Evolutionary conservation across 2,888 invertebrate species (phyloP), one percentile per base, ranked within the genome.

Genomic region (Ophonus ardosiacus): DNA sequence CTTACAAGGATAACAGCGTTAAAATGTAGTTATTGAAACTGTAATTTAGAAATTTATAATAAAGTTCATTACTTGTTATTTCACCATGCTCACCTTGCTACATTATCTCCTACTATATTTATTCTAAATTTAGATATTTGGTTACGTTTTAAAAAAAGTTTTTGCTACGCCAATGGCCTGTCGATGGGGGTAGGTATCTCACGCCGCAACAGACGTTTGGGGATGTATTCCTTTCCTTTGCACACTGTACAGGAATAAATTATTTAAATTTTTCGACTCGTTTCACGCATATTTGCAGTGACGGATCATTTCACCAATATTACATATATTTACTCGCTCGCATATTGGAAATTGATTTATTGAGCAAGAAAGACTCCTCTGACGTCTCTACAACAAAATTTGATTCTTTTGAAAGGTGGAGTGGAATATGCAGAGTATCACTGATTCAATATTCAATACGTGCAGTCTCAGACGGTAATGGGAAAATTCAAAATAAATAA

Each of bases 331-430:
- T 74, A 74, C 71, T 74, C 71, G 43, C 71, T 43, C 43, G 71
- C 40, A 74, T 74, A 74, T 74, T 74, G 71, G 43, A 74, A 68
- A 74, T 74, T 74, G 71, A 74, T 74, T 74, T 74, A 74, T 74
- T 18, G 71, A 74, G 68, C 68, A 68, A 68, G 31, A 68, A 15
- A 24, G 68, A 68, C 15, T 38, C 15, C 7, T 6, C 24, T 63
- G 24, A 63, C 38, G 63, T 63, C 13, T 8, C 13, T 63, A 3
- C 21, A 18, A 13, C 21, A 10, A 21, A 24, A 63, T 63, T 24
- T 24, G 18, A 24, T 63, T 63, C 24, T 21, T 21, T 63, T 51
- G 10, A 51, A 51, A 51, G 43, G 43, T 51, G 43, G 43, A 51
- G 43, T 51, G 43, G 43, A 51, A 51, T 51, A 51, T 51, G 43